Evolutionary conservation across 2,113 vertebrate genomes (phyloP).

Genomic region (rat (Rattus norvegicus)): GRCr8 NC_086021.1:153703501-153704000

Average conservation of each 20-base stretch:
- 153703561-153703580: neutral
- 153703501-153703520: neutral
- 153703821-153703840: constrained; percentile 52
- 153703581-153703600: neutral
- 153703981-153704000: neutral
- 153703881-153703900: neutral
- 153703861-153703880: neutral
- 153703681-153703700: neutral
- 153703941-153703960: neutral
- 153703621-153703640: neutral
- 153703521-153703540: neutral
- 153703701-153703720: neutral
- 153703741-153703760: neutral
- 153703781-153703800: constrained; percentile 60
- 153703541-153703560: neutral
- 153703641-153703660: neutral
- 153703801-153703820: constrained; percentile 55
- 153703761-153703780: neutral
- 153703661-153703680: neutral
- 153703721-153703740: neutral
- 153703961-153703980: neutral
- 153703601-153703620: neutral
- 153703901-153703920: neutral
- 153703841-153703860: neutral
- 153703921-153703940: neutral